Evolutionary conservation across 2,888 invertebrate genomes (phyloP).

Genomic region (Aradus depressus): DNA sequence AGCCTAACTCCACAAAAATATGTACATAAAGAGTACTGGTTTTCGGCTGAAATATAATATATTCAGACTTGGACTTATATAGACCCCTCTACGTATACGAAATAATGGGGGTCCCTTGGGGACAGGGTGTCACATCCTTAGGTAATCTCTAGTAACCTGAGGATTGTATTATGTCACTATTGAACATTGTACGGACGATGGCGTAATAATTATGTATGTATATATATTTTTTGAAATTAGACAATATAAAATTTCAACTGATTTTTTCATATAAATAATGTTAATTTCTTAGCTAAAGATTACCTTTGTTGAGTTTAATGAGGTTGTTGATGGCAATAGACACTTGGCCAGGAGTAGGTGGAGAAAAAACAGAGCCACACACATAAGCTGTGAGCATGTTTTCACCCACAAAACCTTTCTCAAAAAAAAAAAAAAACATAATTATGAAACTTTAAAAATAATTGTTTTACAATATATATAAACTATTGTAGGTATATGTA

Average conservation of each 20-base stretch:
- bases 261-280: too few species aligned
- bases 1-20: too few species aligned
- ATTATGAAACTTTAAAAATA: neutral
- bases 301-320: slow-evolving; percentile 48
- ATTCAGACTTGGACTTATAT: too few species aligned
- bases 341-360: slow-evolving; percentile 59
- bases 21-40: too few species aligned
- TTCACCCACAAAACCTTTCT: slow-evolving; percentile 55
- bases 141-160: too few species aligned
- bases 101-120: too few species aligned
- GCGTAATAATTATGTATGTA: too few species aligned
- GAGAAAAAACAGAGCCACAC: slow-evolving; percentile 65
- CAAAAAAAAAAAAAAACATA: neutral
- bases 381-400: slow-evolving; percentile 72
- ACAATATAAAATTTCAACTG: neutral
- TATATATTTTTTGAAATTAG: too few species aligned
- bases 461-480: neutral
- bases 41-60: too few species aligned
- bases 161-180: neutral
- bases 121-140: too few species aligned
- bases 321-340: slow-evolving; percentile 52
- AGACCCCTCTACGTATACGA: too few species aligned
- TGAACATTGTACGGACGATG: neutral
- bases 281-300: neutral
- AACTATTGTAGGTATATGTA: neutral